Conservation (phyloP, 2,113 vertebrate species). For the Opisthocomus hoazin region DNA sequence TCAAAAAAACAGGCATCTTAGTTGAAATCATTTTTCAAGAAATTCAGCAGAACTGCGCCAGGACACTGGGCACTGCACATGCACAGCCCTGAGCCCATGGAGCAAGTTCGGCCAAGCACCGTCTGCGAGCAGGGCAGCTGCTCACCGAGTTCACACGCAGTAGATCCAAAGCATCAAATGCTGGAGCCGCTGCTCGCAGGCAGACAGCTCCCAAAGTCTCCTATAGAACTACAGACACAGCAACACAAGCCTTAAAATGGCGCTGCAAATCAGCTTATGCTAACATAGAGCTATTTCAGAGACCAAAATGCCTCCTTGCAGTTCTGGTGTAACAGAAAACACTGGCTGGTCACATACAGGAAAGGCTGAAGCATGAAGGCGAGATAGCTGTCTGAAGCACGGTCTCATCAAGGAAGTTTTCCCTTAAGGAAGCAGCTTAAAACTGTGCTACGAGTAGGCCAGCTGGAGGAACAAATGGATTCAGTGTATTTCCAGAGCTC, state of each 20-base stretch:
- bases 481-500: neutral
- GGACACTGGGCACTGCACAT: neutral
- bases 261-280: neutral
- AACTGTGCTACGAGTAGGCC: neutral
- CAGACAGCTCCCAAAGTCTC: neutral
- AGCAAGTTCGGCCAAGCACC: neutral
- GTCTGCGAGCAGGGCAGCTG: neutral
- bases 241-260: neutral
- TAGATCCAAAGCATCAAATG: neutral
- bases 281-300: neutral
- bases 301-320: neutral
- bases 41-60: neutral
- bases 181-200: neutral
- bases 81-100: neutral
- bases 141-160: neutral
- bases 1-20: neutral
- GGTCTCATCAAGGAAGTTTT: neutral
- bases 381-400: neutral
- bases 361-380: neutral
- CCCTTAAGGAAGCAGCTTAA: neutral
- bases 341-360: neutral
- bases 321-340: neutral
- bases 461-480: neutral
- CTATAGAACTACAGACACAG: neutral
- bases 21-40: neutral